Percentiles rank a stretch among this genome's conserved stretches.
Conservation (phyloP, 2,113 vertebrate species). For the Sceloporus tristichus region DNA sequence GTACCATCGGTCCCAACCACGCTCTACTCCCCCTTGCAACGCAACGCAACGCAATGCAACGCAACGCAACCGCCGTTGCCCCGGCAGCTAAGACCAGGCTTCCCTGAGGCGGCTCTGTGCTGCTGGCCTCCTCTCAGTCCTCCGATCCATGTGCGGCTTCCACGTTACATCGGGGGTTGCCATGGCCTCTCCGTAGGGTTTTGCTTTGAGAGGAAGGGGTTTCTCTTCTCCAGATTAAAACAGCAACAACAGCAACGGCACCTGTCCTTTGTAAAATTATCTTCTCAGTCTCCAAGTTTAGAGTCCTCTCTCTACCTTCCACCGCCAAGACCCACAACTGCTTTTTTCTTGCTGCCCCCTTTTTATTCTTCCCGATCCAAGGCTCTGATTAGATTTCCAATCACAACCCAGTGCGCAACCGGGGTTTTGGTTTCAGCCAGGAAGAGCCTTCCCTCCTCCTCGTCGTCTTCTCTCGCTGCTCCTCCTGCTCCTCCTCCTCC, state of each 20-base stretch:
- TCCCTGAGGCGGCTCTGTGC: slow-evolving; percentile 61
- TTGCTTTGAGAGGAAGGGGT: too few relatives aligned
- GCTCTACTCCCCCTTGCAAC: slow-evolving; percentile 31
- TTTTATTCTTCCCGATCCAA: slow-evolving; percentile 60
- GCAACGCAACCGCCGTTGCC: not conserved
- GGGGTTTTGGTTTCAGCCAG: slow-evolving; percentile 78
- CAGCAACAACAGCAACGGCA: too few relatives aligned
- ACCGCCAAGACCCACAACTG: slow-evolving; percentile 26
- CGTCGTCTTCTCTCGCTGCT: too few relatives aligned
- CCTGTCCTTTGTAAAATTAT: too few relatives aligned
- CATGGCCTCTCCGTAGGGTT: slow-evolving; percentile 43
- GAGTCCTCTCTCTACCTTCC: slow-evolving; percentile 38
- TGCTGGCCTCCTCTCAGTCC: slow-evolving; percentile 66
- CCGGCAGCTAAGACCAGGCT: slow-evolving; percentile 76
- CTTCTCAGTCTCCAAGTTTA: slow-evolving; percentile 9
- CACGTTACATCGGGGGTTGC: slow-evolving; percentile 64
- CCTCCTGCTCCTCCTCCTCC: slow-evolving; percentile 56
- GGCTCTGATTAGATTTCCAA: slow-evolving; percentile 93
- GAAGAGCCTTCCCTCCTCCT: slow-evolving; percentile 31
- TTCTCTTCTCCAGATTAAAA: too few relatives aligned
- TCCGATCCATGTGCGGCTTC: slow-evolving; percentile 65
- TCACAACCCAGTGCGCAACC: slow-evolving; percentile 94
- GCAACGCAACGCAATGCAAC: not conserved
- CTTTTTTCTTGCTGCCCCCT: slow-evolving; percentile 39
- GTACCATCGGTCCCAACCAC: slow-evolving; percentile 26